Evolutionary conservation across 1,140 invertebrate genomes (phyloP).

Genomic region (Anastatus disparis): DNA sequence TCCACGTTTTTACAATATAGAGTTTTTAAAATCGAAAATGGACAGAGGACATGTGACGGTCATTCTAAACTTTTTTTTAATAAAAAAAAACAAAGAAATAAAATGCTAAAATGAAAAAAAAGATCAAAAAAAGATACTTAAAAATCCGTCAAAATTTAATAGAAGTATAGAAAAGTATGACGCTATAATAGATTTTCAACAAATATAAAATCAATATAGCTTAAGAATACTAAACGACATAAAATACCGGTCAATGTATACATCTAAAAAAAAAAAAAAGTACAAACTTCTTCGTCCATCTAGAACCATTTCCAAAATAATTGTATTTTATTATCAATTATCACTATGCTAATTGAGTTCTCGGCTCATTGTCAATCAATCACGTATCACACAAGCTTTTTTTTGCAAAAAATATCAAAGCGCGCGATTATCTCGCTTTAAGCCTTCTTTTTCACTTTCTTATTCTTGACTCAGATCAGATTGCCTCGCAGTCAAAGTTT

Average conservation of each 20-base stretch:
- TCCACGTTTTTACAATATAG: conserved; percentile 12
- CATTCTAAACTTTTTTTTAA: conserved; percentile 16
- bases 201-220: conserved; percentile 52
- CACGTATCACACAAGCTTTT: conserved; percentile 38
- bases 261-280: conserved; percentile 29
- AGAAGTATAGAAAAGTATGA: conserved; percentile 49
- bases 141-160: conserved; percentile 37
- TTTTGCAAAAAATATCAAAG: conserved; percentile 19
- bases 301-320: conserved; percentile 14
- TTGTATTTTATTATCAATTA: conserved; percentile 20
- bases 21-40: conserved; percentile 31
- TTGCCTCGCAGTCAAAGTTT: conserved; percentile 28
- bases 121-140: conserved; percentile 14
- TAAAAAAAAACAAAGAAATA: conserved; percentile 24
- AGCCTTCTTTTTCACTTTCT: neutral
- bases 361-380: conserved; percentile 31
- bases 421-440: conserved; percentile 25
- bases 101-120: conserved; percentile 29
- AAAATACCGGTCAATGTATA: conserved; percentile 12
- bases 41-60: conserved; percentile 28
- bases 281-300: conserved; percentile 34
- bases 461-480: conserved; percentile 13
- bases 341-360: conserved; percentile 22
- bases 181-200: conserved; percentile 57
- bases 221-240: conserved; percentile 48